phyloP scores from a whole-genome alignment of 2,113 vertebrate genomes.

The Nothobranchius furzeri region DNA sequence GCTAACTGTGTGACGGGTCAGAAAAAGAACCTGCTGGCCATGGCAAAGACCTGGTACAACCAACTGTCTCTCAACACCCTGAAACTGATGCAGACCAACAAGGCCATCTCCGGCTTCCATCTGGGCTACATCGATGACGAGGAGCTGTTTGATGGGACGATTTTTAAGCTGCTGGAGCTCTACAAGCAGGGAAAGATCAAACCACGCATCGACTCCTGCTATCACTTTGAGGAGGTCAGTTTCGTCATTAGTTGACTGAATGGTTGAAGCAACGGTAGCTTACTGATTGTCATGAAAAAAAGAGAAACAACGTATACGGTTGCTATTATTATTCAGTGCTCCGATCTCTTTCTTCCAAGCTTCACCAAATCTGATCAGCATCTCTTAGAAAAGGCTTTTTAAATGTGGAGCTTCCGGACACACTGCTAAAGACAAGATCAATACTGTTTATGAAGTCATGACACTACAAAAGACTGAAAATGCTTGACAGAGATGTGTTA shows the following conservation, averaged over 20 bases:
- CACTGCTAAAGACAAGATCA: too few relatives aligned
- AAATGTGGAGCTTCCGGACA: too few relatives aligned
- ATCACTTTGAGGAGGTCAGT: conserved; percentile 91
- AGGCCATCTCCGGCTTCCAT: conserved; percentile 86
- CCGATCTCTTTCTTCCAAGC: too few relatives aligned
- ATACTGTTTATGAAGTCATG: too few relatives aligned
- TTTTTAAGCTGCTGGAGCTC: conserved; percentile 80
- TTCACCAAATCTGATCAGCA: too few relatives aligned
- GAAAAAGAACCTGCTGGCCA: conserved; percentile 87
- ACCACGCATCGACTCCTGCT: conserved; percentile 88
- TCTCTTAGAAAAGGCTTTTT: too few relatives aligned
- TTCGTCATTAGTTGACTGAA: neutral
- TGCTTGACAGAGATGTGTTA: too few relatives aligned
- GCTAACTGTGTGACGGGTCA: conserved; percentile 87
- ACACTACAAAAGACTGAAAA: too few relatives aligned
- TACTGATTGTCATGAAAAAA: too few relatives aligned
- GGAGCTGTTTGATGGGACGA: conserved; percentile 74
- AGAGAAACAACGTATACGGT: too few relatives aligned
- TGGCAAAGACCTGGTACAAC: conserved; percentile 93
- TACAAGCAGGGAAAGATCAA: conserved; percentile 92
- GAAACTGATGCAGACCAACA: conserved; percentile 87
- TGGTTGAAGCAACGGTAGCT: too few relatives aligned
- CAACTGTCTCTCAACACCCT: conserved; percentile 86
- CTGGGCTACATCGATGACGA: conserved; percentile 78
- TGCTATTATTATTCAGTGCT: too few relatives aligned